Percentiles rank a stretch among this genome's conserved stretches.
Conservation (phyloP, 2,888 invertebrate genomes). For the Cerceris rybyensis region DNA sequence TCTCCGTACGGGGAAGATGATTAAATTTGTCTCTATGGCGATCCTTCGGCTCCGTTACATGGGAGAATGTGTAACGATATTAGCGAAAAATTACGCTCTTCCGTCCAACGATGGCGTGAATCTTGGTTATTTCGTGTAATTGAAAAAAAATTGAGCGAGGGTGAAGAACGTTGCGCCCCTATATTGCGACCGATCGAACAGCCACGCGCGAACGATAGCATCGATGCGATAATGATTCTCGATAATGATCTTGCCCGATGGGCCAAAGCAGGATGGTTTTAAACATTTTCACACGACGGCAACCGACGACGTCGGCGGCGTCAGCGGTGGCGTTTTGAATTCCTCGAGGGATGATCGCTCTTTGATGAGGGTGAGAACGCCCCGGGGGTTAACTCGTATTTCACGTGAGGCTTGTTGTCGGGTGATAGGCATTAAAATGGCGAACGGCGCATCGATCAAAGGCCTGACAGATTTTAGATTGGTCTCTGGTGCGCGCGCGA, state of each 20-base stretch:
- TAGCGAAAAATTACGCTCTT: too few species aligned
- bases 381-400: slow-evolving; percentile 77
- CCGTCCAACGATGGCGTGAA: too few species aligned
- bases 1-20: not conserved
- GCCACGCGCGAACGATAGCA: not conserved
- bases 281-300: slow-evolving; percentile 69
- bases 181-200: not conserved
- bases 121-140: not conserved
- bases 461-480: slow-evolving; percentile 81
- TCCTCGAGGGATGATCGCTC: slow-evolving; percentile 77
- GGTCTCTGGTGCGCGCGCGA: slow-evolving; percentile 65
- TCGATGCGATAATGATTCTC: slow-evolving; percentile 53
- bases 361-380: slow-evolving; percentile 77
- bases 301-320: slow-evolving; percentile 23
- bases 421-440: slow-evolving; percentile 79
- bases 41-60: too few species aligned
- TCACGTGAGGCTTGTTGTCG: slow-evolving; percentile 76
- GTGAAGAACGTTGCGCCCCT: not conserved
- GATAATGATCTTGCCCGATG: slow-evolving; percentile 50
- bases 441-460: slow-evolving; percentile 80
- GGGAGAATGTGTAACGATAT: too few species aligned
- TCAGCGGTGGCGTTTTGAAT: slow-evolving; percentile 72
- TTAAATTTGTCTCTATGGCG: too few species aligned
- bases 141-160: not conserved
- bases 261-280: slow-evolving; percentile 52